phyloP scores from a whole-genome alignment of 2,888 invertebrate species.

The Panopea generosa region DNA sequence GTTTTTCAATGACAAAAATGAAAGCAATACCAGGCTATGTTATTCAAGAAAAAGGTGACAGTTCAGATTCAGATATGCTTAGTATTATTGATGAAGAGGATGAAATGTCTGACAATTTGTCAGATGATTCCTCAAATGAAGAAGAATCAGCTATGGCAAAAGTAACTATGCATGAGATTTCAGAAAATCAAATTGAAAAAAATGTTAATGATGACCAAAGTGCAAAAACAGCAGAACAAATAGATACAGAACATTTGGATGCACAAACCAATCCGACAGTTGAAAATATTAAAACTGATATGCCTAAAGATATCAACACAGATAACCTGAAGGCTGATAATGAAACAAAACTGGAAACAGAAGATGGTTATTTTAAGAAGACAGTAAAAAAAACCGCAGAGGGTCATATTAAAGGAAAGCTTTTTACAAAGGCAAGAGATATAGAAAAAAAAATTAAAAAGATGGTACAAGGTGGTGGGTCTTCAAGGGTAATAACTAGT shows the following conservation, averaged over 20 bases:
- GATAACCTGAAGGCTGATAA: too few relatives aligned
- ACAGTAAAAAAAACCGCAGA: neutral
- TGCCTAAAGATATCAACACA: neutral
- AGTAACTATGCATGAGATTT: too few relatives aligned
- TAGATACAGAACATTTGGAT: too few relatives aligned
- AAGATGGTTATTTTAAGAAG: slow-evolving; percentile 1
- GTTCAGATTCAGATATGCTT: slow-evolving; percentile 73
- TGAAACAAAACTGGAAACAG: neutral
- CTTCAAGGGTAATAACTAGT: neutral
- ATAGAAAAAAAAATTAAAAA: slow-evolving; percentile 27
- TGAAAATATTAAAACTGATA: slow-evolving; percentile 5
- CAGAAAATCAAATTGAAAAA: too few relatives aligned
- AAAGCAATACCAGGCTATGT: slow-evolving; percentile 29
- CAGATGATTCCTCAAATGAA: too few relatives aligned
- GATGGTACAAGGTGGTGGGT: neutral
- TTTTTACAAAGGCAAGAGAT: slow-evolving; percentile 26
- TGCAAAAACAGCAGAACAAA: too few relatives aligned
- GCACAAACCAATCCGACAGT: slow-evolving; percentile 9
- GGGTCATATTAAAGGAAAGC: slow-evolving; percentile 11
- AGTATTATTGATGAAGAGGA: slow-evolving; percentile 79
- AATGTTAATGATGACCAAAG: too few relatives aligned
- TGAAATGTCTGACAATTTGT: slow-evolving; percentile 57
- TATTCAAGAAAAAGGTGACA: slow-evolving; percentile 35
- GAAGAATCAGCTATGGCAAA: too few relatives aligned
- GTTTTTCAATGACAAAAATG: slow-evolving; percentile 1